These are phyloP conservation scores for Meloe dianella DNA, from an alignment of 2,888 invertebrate species.

Conservation along the genomic window DNA sequence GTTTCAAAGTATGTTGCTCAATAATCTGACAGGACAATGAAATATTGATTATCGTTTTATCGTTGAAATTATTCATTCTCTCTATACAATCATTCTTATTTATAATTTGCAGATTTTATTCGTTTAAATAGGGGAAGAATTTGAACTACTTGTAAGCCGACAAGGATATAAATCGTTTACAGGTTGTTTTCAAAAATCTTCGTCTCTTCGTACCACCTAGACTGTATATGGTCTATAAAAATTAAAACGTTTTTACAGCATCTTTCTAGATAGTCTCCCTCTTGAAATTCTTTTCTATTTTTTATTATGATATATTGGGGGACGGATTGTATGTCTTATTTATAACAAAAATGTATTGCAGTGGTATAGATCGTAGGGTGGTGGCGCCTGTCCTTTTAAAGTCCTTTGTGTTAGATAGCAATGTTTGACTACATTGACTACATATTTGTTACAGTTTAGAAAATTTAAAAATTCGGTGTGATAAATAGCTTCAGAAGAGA, in stretches of 20 bases:
- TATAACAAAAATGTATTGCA: not conserved
- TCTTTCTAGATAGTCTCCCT: not conserved
- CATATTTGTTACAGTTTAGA: too few species aligned
- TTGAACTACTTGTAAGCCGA: not conserved
- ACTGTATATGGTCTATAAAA: not conserved
- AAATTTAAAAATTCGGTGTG: too few species aligned
- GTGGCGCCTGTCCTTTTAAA: not conserved
- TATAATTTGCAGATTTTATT: conserved; percentile 37
- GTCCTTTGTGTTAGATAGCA: too few species aligned
- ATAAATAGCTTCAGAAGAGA: too few species aligned
- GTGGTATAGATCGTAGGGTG: not conserved
- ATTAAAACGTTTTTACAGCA: not conserved
- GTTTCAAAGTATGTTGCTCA: conserved; percentile 20
- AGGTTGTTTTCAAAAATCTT: not conserved
- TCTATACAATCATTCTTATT: not conserved
- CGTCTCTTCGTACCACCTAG: not conserved
- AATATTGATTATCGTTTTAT: not conserved
- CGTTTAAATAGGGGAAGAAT: conserved; percentile 21
- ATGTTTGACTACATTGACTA: too few species aligned
- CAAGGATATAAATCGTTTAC: not conserved
- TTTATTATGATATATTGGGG: not conserved
- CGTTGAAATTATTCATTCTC: not conserved
- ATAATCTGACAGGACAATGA: conserved; percentile 5
- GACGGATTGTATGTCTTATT: too few species aligned
- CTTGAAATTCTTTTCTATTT: not conserved